phyloP scores from a whole-genome alignment of 1,140 invertebrate species.

The Parapsyche elsis region DNA sequence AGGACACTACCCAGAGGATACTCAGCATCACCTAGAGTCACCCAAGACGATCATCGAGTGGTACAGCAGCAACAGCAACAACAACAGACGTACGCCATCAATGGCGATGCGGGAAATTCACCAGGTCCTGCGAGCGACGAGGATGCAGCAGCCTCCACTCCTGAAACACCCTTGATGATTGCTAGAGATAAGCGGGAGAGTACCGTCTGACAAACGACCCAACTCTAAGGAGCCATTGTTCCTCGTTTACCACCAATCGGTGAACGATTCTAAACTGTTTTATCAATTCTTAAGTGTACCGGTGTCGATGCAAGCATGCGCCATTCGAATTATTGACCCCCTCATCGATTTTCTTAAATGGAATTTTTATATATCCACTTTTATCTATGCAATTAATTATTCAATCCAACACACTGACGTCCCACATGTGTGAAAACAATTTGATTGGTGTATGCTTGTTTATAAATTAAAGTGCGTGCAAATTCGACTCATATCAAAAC shows the following conservation, averaged over 20 bases:
- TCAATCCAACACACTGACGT: too few relatives aligned
- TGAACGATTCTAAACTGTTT: too few relatives aligned
- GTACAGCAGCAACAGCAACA: conserved; percentile 28
- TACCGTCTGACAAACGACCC: conserved; percentile 56
- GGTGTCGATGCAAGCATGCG: too few relatives aligned
- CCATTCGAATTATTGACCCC: too few relatives aligned
- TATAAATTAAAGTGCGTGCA: neutral
- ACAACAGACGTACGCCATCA: conserved; percentile 27
- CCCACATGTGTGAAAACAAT: too few relatives aligned
- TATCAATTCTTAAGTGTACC: too few relatives aligned
- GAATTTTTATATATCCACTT: too few relatives aligned
- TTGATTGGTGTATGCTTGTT: too few relatives aligned
- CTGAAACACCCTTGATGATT: conserved; percentile 53
- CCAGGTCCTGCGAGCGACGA: conserved; percentile 53
- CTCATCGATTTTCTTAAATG: too few relatives aligned
- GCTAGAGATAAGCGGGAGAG: conserved; percentile 53
- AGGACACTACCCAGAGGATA: conserved; percentile 51
- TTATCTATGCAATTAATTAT: too few relatives aligned
- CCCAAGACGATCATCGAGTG: conserved; percentile 47
- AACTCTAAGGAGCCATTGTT: conserved; percentile 43
- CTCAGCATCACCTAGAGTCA: conserved; percentile 53
- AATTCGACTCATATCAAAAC: conserved; percentile 24
- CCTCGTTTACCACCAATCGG: neutral
- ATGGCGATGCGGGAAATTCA: conserved; percentile 47
- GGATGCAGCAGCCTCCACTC: conserved; percentile 47